phyloP scores from a whole-genome alignment of 2,888 invertebrate species.

The Lithosia quadra region DNA sequence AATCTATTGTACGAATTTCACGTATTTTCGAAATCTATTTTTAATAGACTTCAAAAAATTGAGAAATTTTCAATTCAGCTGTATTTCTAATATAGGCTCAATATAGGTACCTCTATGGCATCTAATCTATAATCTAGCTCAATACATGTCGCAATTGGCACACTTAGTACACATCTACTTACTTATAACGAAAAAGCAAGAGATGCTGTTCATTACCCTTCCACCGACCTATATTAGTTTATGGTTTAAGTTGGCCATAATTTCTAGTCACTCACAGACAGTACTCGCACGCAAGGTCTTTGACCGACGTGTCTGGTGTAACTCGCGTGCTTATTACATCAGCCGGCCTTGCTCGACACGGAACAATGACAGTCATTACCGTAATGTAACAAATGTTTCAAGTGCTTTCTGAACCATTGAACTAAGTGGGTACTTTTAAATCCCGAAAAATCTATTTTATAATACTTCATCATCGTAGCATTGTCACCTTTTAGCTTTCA shows the following conservation, averaged over 20 bases:
- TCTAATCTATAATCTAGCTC: too few species aligned
- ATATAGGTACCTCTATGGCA: too few species aligned
- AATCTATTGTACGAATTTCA: too few species aligned
- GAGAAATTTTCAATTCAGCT: too few species aligned
- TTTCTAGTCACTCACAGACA: slow-evolving; percentile 63
- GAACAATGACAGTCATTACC: slow-evolving; percentile 70
- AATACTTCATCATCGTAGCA: neutral
- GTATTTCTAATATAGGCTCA: too few species aligned
- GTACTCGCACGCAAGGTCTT: slow-evolving; percentile 72
- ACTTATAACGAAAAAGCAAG: neutral
- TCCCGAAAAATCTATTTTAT: neutral
- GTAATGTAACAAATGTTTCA: slow-evolving; percentile 51
- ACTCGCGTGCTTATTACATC: slow-evolving; percentile 75
- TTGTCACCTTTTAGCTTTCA: neutral
- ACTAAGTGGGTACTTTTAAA: neutral
- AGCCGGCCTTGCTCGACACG: slow-evolving; percentile 80
- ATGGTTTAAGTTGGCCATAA: slow-evolving; percentile 44
- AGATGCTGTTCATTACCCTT: neutral
- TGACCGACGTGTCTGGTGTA: slow-evolving; percentile 79
- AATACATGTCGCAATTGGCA: too few species aligned
- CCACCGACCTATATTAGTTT: neutral
- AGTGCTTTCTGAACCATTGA: slow-evolving; percentile 22
- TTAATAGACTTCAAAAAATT: too few species aligned
- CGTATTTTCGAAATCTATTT: too few species aligned
- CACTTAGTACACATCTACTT: too few species aligned